Conservation (phyloP, 2,797 vertebrate species). For the Setipinna tenuifilis region DNA sequence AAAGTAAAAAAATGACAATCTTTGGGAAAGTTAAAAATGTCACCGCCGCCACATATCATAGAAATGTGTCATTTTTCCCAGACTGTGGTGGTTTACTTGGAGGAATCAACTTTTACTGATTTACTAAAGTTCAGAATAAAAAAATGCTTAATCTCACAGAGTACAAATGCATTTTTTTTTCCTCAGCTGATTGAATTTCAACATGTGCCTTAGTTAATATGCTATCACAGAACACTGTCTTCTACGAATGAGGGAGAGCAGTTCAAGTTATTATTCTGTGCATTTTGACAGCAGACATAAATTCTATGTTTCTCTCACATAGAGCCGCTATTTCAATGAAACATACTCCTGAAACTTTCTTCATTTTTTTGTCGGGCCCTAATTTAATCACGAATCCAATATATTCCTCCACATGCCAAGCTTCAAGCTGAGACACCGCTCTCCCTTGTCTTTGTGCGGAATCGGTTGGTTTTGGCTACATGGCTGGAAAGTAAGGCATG, state of each 20-base stretch:
- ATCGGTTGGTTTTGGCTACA: constrained; percentile 69
- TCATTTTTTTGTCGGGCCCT: constrained; percentile 53
- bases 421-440: constrained; percentile 72
- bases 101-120: not conserved
- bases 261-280: not conserved
- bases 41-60: not conserved
- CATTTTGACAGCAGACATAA: not conserved
- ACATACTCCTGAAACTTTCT: constrained; percentile 51
- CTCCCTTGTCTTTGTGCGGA: constrained; percentile 64
- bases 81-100: not conserved
- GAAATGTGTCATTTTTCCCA: not conserved
- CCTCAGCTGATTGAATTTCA: constrained; percentile 14
- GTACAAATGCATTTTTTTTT: not conserved
- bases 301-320: constrained; percentile 42
- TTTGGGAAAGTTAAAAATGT: constrained; percentile 23
- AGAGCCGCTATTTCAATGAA: constrained; percentile 58
- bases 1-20: not conserved
- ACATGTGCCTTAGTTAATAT: not conserved
- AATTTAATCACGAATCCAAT: constrained; percentile 78
- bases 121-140: not conserved
- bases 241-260: not conserved
- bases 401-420: constrained; percentile 70
- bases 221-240: not conserved
- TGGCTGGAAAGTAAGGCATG: constrained; percentile 61
- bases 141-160: constrained; percentile 7